These are phyloP conservation scores for Agriotes lineatus DNA, from an alignment of 2,888 invertebrate genomes.

Conservation along the genomic window DNA sequence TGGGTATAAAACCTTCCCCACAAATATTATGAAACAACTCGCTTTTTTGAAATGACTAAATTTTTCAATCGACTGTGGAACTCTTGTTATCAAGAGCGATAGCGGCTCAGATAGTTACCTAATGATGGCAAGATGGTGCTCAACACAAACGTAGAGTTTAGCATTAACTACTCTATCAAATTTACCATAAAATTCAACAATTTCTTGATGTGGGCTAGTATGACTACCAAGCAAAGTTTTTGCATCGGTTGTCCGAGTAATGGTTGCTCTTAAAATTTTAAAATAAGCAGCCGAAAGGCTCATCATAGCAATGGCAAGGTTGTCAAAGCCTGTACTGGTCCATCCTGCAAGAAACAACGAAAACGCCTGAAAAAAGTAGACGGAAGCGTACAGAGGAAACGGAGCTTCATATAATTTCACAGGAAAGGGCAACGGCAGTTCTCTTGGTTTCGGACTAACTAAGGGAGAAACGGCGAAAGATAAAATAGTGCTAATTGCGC, in stretches of 20 bases:
- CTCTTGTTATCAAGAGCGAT: too few relatives aligned
- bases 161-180: constrained; percentile 22
- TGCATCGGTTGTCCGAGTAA: constrained; percentile 35
- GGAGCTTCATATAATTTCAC: background rate
- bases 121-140: constrained; percentile 50
- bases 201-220: too few relatives aligned
- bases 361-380: constrained; percentile 22
- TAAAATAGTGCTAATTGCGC: constrained; percentile 18
- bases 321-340: constrained; percentile 52
- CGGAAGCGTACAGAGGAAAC: background rate
- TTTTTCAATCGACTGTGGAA: too few relatives aligned
- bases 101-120: too few relatives aligned
- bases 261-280: constrained; percentile 50
- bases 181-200: background rate
- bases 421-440: constrained; percentile 24
- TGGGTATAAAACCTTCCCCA: too few relatives aligned
- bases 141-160: constrained; percentile 44
- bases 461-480: constrained; percentile 12
- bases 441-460: background rate
- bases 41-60: too few relatives aligned
- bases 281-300: constrained; percentile 47
- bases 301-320: constrained; percentile 45
- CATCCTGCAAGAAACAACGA: constrained; percentile 46
- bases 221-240: too few relatives aligned
- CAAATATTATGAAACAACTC: too few relatives aligned